Percentiles rank a stretch among this genome's conserved stretches.
Conservation (phyloP, 1,140 invertebrate species). For the Pemphigus obesinymphae region DNA sequence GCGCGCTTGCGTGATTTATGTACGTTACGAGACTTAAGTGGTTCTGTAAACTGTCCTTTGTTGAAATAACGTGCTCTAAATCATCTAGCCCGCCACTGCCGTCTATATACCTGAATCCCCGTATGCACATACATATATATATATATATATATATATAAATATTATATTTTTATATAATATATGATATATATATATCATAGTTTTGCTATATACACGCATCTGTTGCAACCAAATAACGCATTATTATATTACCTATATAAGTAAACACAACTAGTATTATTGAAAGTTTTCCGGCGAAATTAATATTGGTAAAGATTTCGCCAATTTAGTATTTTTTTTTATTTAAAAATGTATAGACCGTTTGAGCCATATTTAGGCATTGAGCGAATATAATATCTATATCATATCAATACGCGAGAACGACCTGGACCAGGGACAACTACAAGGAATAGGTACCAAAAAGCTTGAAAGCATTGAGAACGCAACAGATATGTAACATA, state of each 20-base stretch:
- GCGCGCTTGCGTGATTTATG: slow-evolving; percentile 24
- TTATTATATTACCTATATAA: neutral
- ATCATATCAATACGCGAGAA: no score
- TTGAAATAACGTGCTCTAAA: slow-evolving; percentile 29
- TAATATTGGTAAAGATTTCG: no score
- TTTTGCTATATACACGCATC: neutral
- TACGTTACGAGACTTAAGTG: slow-evolving; percentile 19
- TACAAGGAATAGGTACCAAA: no score
- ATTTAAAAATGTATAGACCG: no score
- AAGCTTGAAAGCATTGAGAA: no score
- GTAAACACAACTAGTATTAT: neutral
- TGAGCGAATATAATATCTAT: no score
- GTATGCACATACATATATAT: neutral
- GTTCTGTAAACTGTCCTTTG: slow-evolving; percentile 39
- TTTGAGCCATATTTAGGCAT: no score
- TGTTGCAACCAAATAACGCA: neutral
- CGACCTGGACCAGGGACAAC: no score
- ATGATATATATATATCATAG: neutral
- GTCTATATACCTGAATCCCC: neutral
- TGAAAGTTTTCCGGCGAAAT: neutral
- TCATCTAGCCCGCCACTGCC: slow-evolving; percentile 11
- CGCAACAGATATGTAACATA: no score
- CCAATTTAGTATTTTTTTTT: no score
- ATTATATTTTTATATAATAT: neutral
- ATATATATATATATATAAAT: neutral